A percentile compares a stretch with the other conserved stretches of the same genome.
Evolutionary conservation across 2,888 invertebrate species (phyloP).

Genomic region (Heterodera filipjevi): DNA sequence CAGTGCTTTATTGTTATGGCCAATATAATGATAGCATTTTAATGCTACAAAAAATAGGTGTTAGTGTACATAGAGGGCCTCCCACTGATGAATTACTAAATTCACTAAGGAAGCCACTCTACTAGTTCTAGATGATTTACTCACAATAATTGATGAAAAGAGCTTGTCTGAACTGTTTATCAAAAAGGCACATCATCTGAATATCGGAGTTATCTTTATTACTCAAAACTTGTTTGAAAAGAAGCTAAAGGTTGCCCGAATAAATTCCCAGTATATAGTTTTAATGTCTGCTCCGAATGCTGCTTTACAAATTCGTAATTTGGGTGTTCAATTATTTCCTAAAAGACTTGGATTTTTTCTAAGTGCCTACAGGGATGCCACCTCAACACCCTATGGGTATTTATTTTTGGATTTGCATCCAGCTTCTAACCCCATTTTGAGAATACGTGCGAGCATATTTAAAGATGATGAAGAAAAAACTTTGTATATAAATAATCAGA

Average conservation of each 20-base stretch:
- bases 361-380: background rate
- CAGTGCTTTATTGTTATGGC: background rate
- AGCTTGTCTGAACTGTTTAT: conserved; percentile 31
- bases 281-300: conserved; percentile 30
- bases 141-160: conserved; percentile 10
- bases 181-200: conserved; percentile 29
- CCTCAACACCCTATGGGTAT: conserved; percentile 22
- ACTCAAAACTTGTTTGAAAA: conserved; percentile 36
- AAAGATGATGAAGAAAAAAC: conserved; percentile 16
- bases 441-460: conserved; percentile 24
- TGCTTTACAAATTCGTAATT: conserved; percentile 23
- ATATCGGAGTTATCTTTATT: conserved; percentile 22
- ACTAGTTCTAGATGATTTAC: conserved; percentile 28
- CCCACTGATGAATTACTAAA: conserved; percentile 19
- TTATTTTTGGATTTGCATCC: conserved; percentile 30
- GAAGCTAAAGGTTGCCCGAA: conserved; percentile 26
- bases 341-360: conserved; percentile 18
- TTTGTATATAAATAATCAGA: background rate
- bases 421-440: background rate
- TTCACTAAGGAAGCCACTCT: background rate
- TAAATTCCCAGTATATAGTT: conserved; percentile 32
- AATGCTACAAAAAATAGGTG: background rate
- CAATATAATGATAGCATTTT: background rate
- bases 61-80: conserved; percentile 1
- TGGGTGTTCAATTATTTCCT: conserved; percentile 31